Evolutionary conservation across 2,797 vertebrate genomes (phyloP).

Genomic region (Ambastaia sidthimunki): DNA sequence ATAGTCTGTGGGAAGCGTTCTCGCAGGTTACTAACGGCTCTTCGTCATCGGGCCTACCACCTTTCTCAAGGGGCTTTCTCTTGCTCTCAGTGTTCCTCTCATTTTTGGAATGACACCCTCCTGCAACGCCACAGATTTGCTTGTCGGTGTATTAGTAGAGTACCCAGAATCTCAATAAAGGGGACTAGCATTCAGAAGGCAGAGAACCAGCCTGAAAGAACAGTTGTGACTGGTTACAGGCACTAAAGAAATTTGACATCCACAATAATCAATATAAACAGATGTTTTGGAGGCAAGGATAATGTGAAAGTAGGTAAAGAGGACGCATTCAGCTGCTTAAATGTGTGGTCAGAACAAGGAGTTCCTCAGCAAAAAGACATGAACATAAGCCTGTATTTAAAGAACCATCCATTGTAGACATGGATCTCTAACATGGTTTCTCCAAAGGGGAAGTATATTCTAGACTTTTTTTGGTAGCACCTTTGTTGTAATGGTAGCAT

Average conservation of each 20-base stretch:
- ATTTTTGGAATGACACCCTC: conserved; percentile 78
- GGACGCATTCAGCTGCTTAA: conserved; percentile 45
- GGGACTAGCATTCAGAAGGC: conserved; percentile 56
- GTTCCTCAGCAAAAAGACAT: conserved; percentile 65
- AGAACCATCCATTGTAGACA: conserved; percentile 63
- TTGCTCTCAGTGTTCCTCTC: conserved; percentile 75
- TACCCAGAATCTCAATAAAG: conserved; percentile 54
- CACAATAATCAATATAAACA: conserved; percentile 51
- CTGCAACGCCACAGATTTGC: conserved; percentile 76
- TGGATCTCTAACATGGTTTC: conserved; percentile 62
- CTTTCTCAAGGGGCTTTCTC: conserved; percentile 74
- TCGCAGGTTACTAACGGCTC: conserved; percentile 71
- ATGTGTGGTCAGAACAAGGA: conserved; percentile 47
- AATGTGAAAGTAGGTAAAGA: conserved; percentile 39
- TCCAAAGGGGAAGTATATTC: conserved; percentile 67
- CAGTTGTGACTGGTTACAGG: conserved; percentile 76
- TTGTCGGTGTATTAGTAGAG: conserved; percentile 65
- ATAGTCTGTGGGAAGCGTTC: conserved; percentile 73
- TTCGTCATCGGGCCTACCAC: conserved; percentile 77
- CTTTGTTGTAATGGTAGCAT: conserved; percentile 70
- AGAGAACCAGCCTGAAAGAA: conserved; percentile 72
- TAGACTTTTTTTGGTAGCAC: conserved; percentile 68
- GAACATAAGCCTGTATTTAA: conserved; percentile 72
- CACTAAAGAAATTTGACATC: conserved; percentile 74
- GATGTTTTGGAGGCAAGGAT: conserved; percentile 39